phyloP scores from a whole-genome alignment of 1,140 invertebrate species.

The Aporrectodea caliginosa region DNA sequence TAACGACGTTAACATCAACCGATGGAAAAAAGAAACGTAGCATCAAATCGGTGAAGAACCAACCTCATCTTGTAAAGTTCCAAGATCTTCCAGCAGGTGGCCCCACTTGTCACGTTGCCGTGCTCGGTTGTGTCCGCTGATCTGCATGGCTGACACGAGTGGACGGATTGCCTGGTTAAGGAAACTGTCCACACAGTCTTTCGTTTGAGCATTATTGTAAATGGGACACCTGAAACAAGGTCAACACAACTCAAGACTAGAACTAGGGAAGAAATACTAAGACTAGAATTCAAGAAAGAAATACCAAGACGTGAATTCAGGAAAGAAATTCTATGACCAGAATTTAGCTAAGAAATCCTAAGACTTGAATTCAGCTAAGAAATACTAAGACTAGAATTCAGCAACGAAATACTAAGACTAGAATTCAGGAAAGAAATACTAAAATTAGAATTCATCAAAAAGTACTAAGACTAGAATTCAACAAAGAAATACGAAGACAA shows the following conservation, averaged over 20 bases:
- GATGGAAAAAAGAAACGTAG: background rate
- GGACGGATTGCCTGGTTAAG: slow-evolving; percentile 80
- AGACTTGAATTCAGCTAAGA: background rate
- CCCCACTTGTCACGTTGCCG: slow-evolving; percentile 89
- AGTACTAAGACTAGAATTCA: background rate
- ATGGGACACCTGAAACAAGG: slow-evolving; percentile 47
- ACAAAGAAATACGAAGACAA: background rate
- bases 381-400: background rate
- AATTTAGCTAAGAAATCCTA: no score
- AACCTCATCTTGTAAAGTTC: slow-evolving; percentile 77
- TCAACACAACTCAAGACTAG: no score
- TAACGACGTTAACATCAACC: background rate
- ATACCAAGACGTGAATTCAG: no score
- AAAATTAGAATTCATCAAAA: background rate
- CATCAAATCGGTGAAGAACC: background rate
- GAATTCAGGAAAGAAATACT: no score
- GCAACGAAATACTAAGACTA: no score
- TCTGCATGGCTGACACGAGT: slow-evolving; percentile 78
- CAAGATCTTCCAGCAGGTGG: slow-evolving; percentile 82
- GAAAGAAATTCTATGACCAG: no score
- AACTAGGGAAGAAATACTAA: no score
- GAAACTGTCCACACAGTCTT: slow-evolving; percentile 84
- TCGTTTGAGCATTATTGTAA: slow-evolving; percentile 61
- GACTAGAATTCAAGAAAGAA: no score
- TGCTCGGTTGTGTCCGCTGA: slow-evolving; percentile 87